Base-by-base conservation (phyloP, 1,140 invertebrate genomes). In the Lutraria rhynchaena region DNA sequence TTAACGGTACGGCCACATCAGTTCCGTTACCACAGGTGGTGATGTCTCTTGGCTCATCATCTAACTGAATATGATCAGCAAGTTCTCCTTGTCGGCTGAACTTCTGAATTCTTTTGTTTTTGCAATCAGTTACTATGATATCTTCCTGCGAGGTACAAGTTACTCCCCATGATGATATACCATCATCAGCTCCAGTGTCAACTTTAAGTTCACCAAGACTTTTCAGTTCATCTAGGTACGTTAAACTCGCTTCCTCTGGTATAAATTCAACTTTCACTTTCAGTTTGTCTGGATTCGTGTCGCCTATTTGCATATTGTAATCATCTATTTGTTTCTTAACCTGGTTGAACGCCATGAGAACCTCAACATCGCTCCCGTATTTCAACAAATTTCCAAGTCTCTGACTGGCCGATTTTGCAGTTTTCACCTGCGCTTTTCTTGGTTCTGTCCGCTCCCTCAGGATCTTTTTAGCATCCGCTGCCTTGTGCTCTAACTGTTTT, bases 1-100 rank as follows among this genome's bases (percentile, higher is more conserved):
- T 82, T 33, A 90, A 76, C n/a, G 88, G 87, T 5, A 90, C 86
- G 31, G 89, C 89, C 9, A 90, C 87, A 46, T 87, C 83, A 61
- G 86, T 86, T 11, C 81, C 80, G 5, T 76, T 57, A 9, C 86
- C 85, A 53, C 85, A 87, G 1, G 84, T 85, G 19, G 87, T 88
- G 37, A 90, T 83, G 76, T 90, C 89, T 53, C 88, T 82, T 58
- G 89, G 89, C 74, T 90, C 88, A 27, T 88, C 88, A 51, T 86
- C 87, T 31, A 90, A 74, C 58, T 88, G 87, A 13, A 89, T 87
- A 58, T 90, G 88, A 69, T 90, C 89, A 11, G 88, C 83, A 29
- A 90, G 84, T 37, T 87, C 85, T 19, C 90, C 90, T 61, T 85
- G 82, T 70, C 81, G 87, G 76, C 84, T 84, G 71, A 90, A 89